A percentile compares a stretch with the other conserved stretches of the same genome.
Conservation (phyloP, 2,113 vertebrate genomes). For the Natator depressus region DNA sequence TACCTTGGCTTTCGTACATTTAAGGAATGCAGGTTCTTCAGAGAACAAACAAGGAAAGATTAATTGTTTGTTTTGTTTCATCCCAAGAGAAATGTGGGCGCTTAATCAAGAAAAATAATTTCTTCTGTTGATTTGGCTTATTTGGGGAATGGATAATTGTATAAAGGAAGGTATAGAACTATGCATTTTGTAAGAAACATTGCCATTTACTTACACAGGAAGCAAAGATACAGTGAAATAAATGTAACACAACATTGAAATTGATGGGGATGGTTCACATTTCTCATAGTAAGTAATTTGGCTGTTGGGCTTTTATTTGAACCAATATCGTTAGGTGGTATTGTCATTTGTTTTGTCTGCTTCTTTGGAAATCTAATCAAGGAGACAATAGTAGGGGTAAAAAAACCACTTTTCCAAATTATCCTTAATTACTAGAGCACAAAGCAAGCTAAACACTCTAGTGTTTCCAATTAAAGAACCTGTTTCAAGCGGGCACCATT, state of each 20-base stretch:
- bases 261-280: constrained; percentile 80
- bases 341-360: constrained; percentile 90
- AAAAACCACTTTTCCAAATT: constrained; percentile 86
- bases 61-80: constrained; percentile 97
- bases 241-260: constrained; percentile 75
- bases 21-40: constrained; percentile 81
- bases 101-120: constrained; percentile 99
- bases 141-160: constrained; percentile 84
- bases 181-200: constrained; percentile 81
- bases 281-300: constrained; percentile 84
- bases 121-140: constrained; percentile 89
- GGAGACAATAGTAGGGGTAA: constrained; percentile 83
- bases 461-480: constrained; percentile 87
- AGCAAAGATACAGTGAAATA: constrained; percentile 74
- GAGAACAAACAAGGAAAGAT: constrained; percentile 94
- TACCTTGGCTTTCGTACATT: constrained; percentile 80
- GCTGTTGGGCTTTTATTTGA: constrained; percentile 81
- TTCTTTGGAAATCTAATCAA: constrained; percentile 92
- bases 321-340: constrained; percentile 80
- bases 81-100: constrained; percentile 90
- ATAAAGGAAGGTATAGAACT: constrained; percentile 64
- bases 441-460: constrained; percentile 80
- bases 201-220: constrained; percentile 69
- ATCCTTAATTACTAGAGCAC: constrained; percentile 92
- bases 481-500: constrained; percentile 83